These are phyloP conservation scores for Prionace glauca DNA, from an alignment of 2,797 vertebrate genomes.

Conservation along the genomic window DNA sequence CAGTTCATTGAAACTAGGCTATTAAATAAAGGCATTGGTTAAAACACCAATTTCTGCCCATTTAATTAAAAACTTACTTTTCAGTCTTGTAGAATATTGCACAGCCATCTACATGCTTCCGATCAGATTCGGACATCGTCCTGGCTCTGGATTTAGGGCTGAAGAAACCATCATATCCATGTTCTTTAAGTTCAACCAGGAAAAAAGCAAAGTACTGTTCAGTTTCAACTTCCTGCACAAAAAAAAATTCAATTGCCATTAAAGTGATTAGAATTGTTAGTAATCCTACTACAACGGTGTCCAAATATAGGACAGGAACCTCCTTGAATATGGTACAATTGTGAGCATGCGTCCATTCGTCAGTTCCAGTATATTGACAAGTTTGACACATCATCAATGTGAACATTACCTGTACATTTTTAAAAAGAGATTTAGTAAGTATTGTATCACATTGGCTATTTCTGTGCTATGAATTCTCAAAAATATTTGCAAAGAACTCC, in stretches of 20 bases:
- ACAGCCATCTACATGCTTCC: conserved; percentile 94
- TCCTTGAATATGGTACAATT: not conserved
- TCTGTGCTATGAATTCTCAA: not conserved
- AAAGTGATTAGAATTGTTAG: not conserved
- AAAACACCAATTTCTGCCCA: not conserved
- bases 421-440: not conserved
- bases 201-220: conserved; percentile 97
- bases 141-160: conserved; percentile 94
- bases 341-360: not conserved
- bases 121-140: conserved; percentile 95
- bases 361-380: not conserved
- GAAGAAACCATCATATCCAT: conserved; percentile 94
- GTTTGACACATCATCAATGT: not conserved
- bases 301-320: not conserved
- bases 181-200: conserved; percentile 87
- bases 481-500: not conserved
- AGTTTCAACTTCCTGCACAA: conserved; percentile 85
- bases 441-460: not conserved
- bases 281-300: not conserved
- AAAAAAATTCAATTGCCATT: conserved; percentile 13
- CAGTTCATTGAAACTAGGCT: not conserved
- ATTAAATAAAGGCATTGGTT: not conserved
- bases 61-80: conserved; percentile 66
- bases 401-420: not conserved
- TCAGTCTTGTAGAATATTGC: conserved; percentile 93